phyloP scores from a whole-genome alignment of 2,888 invertebrate species.

The Agonopterix arenella region DNA sequence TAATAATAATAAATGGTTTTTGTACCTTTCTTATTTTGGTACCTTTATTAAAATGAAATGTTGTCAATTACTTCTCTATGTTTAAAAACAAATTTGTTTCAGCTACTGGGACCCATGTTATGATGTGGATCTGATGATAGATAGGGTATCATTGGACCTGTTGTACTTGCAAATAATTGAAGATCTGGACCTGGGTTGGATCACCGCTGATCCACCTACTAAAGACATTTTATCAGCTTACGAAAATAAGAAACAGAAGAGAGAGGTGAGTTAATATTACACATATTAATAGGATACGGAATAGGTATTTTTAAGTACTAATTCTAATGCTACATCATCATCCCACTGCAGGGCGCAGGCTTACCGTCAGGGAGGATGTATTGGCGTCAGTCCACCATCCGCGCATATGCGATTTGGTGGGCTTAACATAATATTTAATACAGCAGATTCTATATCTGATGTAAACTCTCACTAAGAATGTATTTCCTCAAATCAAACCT shows the following conservation, averaged over 20 bases:
- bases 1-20: no score
- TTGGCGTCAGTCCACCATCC: no score
- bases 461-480: no score
- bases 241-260: constrained; percentile 87
- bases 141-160: constrained; percentile 89
- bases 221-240: constrained; percentile 82
- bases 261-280: constrained; percentile 78
- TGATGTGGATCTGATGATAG: constrained; percentile 88
- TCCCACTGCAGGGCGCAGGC: no score
- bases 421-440: not conserved
- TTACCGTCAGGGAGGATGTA: no score
- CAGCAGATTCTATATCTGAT: not conserved
- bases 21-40: no score
- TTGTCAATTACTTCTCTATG: not conserved
- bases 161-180: constrained; percentile 91
- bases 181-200: constrained; percentile 93
- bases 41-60: no score
- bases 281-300: no score
- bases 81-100: constrained; percentile 23
- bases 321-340: no score
- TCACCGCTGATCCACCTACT: constrained; percentile 82
- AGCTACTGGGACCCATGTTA: constrained; percentile 94
- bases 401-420: no score
- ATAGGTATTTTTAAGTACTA: no score
- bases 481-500: no score